Conservation (phyloP, 2,888 invertebrate species). For the Lithophane socia region DNA sequence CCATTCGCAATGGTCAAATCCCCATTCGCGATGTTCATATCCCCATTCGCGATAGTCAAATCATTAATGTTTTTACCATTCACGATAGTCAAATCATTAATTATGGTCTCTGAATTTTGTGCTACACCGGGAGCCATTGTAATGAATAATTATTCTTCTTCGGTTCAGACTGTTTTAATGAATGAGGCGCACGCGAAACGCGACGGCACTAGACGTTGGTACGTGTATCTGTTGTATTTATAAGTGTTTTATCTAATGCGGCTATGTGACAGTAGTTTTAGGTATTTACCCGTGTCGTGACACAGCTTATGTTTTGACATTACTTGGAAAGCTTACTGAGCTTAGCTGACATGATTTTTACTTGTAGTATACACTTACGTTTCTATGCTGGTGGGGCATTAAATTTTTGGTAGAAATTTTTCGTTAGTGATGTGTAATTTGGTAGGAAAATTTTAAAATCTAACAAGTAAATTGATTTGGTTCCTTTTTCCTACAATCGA, state of each 20-base stretch:
- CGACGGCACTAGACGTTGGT: slow-evolving; percentile 78
- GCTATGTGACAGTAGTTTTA: slow-evolving; percentile 59
- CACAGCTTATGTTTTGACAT: slow-evolving; percentile 54
- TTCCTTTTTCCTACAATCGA: not conserved
- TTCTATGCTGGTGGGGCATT: not conserved
- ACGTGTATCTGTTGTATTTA: slow-evolving; percentile 81
- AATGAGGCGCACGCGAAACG: slow-evolving; percentile 75
- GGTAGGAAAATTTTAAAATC: not conserved
- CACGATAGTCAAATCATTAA: slow-evolving; percentile 70
- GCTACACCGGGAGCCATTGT: slow-evolving; percentile 85
- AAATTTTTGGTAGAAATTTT: not conserved
- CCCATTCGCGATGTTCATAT: slow-evolving; percentile 4
- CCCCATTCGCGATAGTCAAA: slow-evolving; percentile 65
- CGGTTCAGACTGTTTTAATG: slow-evolving; percentile 45
- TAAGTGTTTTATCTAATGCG: slow-evolving; percentile 82
- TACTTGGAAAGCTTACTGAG: slow-evolving; percentile 45
- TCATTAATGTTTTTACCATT: slow-evolving; percentile 30
- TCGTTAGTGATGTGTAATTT: too few species aligned
- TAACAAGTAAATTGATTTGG: not conserved
- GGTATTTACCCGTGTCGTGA: slow-evolving; percentile 60
- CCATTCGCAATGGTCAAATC: slow-evolving; percentile 17
- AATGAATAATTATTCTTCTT: slow-evolving; percentile 34
- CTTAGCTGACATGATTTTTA: slow-evolving; percentile 30
- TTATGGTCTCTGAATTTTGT: slow-evolving; percentile 78
- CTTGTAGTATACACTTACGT: not conserved